These are phyloP conservation scores for Bedellia somnulentella DNA, from an alignment of 2,888 invertebrate species.

Conservation along the genomic window DNA sequence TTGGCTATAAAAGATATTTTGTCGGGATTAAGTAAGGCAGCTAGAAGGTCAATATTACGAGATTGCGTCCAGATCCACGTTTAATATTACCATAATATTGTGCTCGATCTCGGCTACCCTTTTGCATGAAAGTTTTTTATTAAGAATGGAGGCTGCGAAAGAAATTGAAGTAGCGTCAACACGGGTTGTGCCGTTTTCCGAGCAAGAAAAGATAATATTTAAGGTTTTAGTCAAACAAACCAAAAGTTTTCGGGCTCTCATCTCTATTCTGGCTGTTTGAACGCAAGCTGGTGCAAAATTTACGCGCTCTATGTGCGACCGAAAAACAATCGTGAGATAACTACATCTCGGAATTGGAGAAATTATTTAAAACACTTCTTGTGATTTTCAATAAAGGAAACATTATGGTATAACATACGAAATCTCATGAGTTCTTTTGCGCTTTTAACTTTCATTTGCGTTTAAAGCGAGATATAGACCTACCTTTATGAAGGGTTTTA, in stretches of 20 bases:
- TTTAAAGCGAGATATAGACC: no score
- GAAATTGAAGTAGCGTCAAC: constrained; percentile 12
- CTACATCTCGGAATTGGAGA: no score
- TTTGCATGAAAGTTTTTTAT: constrained; percentile 10
- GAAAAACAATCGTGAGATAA: no score
- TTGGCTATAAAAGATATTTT: background rate
- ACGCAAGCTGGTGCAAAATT: constrained; percentile 29
- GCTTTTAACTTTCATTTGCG: no score
- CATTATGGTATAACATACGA: no score
- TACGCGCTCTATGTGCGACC: constrained; percentile 29
- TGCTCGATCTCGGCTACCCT: constrained; percentile 9
- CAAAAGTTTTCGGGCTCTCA: constrained; percentile 19
- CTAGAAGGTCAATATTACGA: constrained; percentile 4
- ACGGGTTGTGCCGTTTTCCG: constrained; percentile 7
- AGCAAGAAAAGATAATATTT: constrained; percentile 10
- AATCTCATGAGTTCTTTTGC: no score
- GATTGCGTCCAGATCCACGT: constrained; percentile 4
- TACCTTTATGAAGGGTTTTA: no score
- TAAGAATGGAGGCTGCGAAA: constrained; percentile 9
- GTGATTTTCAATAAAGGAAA: no score
- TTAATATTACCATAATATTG: constrained; percentile 12
- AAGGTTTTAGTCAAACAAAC: constrained; percentile 18
- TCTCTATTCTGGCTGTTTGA: constrained; percentile 22
- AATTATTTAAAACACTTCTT: no score
- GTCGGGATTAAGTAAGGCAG: constrained; percentile 1